phyloP scores from a whole-genome alignment of 2,888 invertebrate species.

The Penaeus monodon region DNA sequence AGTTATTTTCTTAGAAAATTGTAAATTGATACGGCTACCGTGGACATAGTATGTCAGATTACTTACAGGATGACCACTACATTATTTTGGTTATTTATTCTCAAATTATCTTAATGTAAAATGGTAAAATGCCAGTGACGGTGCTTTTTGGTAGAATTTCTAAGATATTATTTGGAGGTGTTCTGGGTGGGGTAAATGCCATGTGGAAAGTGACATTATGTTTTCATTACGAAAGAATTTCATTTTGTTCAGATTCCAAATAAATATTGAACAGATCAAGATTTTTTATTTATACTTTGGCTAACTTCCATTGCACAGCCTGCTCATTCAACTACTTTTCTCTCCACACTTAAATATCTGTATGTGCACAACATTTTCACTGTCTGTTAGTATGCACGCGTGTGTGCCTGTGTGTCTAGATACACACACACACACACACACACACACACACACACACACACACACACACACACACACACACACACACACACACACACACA shows the following conservation, averaged over 20 bases:
- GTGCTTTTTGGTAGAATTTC: conserved; percentile 55
- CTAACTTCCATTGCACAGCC: neutral
- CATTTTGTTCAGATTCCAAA: conserved; percentile 58
- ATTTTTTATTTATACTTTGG: conserved; percentile 10
- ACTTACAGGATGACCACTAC: conserved; percentile 34
- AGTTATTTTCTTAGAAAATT: conserved; percentile 60
- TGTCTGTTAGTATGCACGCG: no score
- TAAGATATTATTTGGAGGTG: conserved; percentile 36
- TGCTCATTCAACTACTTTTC: neutral
- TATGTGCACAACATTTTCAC: neutral
- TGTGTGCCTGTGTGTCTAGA: neutral
- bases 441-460: neutral
- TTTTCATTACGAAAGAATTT: conserved; percentile 40
- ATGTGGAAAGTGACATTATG: conserved; percentile 43
- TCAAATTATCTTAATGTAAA: conserved; percentile 21
- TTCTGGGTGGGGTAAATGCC: conserved; percentile 38
- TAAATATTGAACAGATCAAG: conserved; percentile 54
- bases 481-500: neutral
- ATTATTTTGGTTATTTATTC: conserved; percentile 25
- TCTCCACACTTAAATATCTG: neutral
- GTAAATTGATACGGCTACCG: conserved; percentile 41
- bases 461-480: neutral
- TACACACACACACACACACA: neutral
- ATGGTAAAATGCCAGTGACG: conserved; percentile 19
- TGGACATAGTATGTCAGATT: conserved; percentile 29